Conservation (phyloP, 2,888 invertebrate species). For the Tiliacea aurago region DNA sequence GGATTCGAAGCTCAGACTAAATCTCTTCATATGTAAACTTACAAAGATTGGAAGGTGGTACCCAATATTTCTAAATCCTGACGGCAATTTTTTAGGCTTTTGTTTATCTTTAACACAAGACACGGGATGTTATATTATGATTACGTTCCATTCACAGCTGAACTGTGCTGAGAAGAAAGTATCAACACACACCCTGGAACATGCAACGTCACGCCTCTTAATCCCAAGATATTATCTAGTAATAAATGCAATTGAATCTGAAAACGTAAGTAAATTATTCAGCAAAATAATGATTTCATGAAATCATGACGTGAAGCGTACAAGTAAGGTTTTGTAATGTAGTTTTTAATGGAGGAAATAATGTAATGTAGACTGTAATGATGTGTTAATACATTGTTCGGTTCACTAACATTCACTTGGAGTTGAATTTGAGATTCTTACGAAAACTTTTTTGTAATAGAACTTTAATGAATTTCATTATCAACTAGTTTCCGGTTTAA, state of each 20-base stretch:
- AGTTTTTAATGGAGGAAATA: conserved; percentile 57
- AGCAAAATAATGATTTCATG: conserved; percentile 29
- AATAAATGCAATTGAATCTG: conserved; percentile 59
- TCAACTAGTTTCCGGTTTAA: not conserved
- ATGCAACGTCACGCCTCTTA: conserved; percentile 60
- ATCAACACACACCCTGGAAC: conserved; percentile 40
- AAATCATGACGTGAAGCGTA: conserved; percentile 15
- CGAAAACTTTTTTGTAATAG: conserved; percentile 28
- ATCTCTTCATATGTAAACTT: not conserved
- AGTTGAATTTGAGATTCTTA: conserved; percentile 28
- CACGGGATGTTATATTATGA: not conserved
- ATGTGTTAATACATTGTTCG: conserved; percentile 39
- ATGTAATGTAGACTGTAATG: conserved; percentile 35
- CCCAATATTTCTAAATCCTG: not conserved
- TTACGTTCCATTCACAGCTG: conserved; percentile 24
- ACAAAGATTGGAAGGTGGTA: not conserved
- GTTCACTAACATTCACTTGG: conserved; percentile 25
- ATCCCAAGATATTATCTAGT: conserved; percentile 37
- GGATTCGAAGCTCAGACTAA: not conserved
- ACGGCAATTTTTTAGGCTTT: no score
- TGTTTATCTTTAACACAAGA: not conserved
- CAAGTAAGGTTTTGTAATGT: conserved; percentile 40
- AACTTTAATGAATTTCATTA: conserved; percentile 2
- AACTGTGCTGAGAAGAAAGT: conserved; percentile 56
- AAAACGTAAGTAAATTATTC: conserved; percentile 63